Percentiles rank a stretch among this genome's conserved stretches.
These are phyloP conservation scores for Caracal caracal DNA, from an alignment of 2,113 vertebrate genomes.

Conservation along the genomic window DNA sequence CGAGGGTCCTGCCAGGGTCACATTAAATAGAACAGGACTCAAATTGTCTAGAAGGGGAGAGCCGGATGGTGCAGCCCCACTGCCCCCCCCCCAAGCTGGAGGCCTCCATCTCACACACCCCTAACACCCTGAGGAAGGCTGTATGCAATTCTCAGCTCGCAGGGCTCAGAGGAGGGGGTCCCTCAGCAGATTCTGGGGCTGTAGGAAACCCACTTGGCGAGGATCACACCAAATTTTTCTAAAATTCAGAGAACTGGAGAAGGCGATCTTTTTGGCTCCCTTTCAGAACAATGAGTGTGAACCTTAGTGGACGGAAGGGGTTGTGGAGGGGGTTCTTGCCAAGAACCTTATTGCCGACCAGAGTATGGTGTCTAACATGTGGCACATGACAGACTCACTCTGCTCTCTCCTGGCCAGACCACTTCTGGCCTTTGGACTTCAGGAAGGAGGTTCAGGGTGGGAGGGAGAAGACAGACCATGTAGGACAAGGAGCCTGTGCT, in stretches of 20 bases:
- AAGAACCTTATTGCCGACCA: neutral
- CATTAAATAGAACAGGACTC: neutral
- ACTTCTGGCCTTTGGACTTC: neutral
- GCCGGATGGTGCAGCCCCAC: neutral
- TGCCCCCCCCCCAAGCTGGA: neutral
- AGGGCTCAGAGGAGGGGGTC: neutral
- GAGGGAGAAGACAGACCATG: neutral
- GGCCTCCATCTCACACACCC: neutral
- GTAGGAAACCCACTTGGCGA: neutral
- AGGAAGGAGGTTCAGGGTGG: neutral
- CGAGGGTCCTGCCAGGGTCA: too few relatives aligned
- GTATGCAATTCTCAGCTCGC: neutral
- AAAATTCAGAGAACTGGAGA: neutral
- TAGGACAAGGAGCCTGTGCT: neutral
- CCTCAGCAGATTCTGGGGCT: neutral
- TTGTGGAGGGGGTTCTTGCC: neutral
- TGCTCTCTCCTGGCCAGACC: neutral
- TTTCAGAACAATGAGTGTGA: slow-evolving; percentile 8
- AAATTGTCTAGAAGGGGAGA: neutral
- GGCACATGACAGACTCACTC: neutral
- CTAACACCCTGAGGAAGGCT: neutral
- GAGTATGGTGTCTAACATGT: neutral
- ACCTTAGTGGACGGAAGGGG: too few relatives aligned
- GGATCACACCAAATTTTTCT: neutral
- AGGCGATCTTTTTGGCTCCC: neutral